Conservation (phyloP, 1,140 invertebrate genomes). For the Caenorhabditis inopinata region DNA sequence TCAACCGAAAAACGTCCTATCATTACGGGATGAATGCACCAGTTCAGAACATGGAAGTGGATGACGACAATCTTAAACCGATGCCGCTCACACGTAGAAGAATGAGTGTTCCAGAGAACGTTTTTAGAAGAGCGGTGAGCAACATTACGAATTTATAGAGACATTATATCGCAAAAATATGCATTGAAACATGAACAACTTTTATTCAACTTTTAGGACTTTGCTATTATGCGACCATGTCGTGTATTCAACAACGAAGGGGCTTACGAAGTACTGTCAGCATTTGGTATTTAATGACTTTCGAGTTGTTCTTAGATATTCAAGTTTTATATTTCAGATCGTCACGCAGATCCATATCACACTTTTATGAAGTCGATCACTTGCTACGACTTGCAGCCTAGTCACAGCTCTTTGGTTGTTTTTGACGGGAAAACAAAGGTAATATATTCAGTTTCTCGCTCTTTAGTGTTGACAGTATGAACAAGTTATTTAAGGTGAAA, state of each 20-base stretch:
- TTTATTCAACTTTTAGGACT: not conserved
- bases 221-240: slow-evolving; percentile 1
- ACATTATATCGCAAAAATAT: too few species aligned
- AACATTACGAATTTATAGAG: too few species aligned
- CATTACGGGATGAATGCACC: slow-evolving; percentile 12
- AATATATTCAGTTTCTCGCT: not conserved
- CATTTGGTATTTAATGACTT: not conserved
- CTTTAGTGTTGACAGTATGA: too few species aligned
- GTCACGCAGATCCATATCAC: slow-evolving; percentile 16
- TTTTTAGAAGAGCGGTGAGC: slow-evolving; percentile 14
- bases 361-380: slow-evolving; percentile 23
- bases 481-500: not conserved
- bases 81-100: not conserved
- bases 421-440: slow-evolving; percentile 28
- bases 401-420: slow-evolving; percentile 11
- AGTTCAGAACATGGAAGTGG: not conserved
- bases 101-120: slow-evolving; percentile 11
- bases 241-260: not conserved
- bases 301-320: not conserved
- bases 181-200: too few species aligned
- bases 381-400: slow-evolving; percentile 23
- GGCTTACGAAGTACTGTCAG: not conserved
- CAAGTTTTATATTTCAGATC: not conserved
- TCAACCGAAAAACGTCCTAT: slow-evolving; percentile 7
- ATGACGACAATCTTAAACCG: not conserved